Evolutionary conservation across 2,113 vertebrate genomes (phyloP).

Genomic region (Gracilinanus agilis): DNA sequence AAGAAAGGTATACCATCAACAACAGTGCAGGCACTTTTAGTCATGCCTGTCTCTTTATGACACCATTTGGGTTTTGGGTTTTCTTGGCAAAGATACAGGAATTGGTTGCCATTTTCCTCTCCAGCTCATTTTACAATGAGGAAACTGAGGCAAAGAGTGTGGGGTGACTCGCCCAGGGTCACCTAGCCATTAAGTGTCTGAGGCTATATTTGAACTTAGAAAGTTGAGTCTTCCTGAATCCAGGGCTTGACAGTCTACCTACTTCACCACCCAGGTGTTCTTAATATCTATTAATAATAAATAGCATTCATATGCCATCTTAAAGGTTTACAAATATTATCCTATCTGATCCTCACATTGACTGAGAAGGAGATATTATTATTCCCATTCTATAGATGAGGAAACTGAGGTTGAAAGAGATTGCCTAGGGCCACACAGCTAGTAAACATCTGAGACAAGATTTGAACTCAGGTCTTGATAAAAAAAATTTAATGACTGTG

Average conservation of each 20-base stretch:
- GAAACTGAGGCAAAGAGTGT: neutral
- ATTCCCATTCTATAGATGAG: neutral
- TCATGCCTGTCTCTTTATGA: neutral
- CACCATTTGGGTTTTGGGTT: neutral
- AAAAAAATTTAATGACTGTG: neutral
- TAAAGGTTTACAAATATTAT: neutral
- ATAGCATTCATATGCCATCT: neutral
- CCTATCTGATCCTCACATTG: neutral
- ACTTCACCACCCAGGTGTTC: neutral
- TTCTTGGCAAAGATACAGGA: neutral
- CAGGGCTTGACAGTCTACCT: neutral
- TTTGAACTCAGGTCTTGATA: neutral
- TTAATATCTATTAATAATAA: neutral
- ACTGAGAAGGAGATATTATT: neutral
- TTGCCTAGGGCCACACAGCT: neutral
- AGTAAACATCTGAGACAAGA: neutral
- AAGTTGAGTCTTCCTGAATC: neutral
- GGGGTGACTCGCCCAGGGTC: neutral
- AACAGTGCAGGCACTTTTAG: neutral
- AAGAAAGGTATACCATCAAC: neutral
- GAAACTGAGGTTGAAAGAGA: neutral
- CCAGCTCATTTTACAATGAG: neutral
- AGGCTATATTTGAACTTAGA: neutral
- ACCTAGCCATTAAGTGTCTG: neutral
- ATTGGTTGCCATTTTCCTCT: neutral